Base-by-base conservation (phyloP, 2,888 invertebrate species). In the Steinernema hermaphroditum region DNA sequence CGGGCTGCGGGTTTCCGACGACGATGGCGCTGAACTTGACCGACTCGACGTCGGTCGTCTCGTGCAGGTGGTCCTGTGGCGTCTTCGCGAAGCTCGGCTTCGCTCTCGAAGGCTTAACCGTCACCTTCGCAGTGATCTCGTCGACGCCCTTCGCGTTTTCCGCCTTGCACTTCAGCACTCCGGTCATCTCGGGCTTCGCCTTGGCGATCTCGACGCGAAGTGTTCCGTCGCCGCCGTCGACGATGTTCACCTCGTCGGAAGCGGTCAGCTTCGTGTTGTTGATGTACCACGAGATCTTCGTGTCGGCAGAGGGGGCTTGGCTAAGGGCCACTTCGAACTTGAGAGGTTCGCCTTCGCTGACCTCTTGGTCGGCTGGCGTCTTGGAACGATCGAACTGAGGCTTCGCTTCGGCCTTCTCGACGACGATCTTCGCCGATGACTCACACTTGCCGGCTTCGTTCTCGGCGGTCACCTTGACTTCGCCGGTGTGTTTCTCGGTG, bases 291-390 rank as follows among this genome's bases (percentile, higher is more conserved):
- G 73, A 69, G 37, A 83, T 80, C 49, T 78, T 76, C 8, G 80
- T 80, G 73, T 76, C 76, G 2, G 78, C 74, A 24, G 71, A 68
- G 9, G 81, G 77, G 54, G 78, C 72, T 9, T 81, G 80, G 27
- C 27, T 27, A 27, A 84, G 68, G 49, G 76, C 75, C 19, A 80
- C 74, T 19, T 78, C 78, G 19, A 75, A 76, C 0, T 6, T 19
- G 6, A 78, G 24, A 19, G 76, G 76, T 34, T 94, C 93, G 50
- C 94, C 94, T 81, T 92, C 92, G 34, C 90, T 90, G 0, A 93
- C 93, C 78, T 92, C 92, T 70, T 92, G 92, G 0, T 93, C 92
- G 34, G 92, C 88, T 0, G 94, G 93, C 62, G 91, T 91, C 75
- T 93, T 90, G 87, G 94, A 94, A 86, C 37, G 37, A 12, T 37